Evolutionary conservation across 2,888 invertebrate genomes (phyloP).

Genomic region (Latrodectus elegans): DNA sequence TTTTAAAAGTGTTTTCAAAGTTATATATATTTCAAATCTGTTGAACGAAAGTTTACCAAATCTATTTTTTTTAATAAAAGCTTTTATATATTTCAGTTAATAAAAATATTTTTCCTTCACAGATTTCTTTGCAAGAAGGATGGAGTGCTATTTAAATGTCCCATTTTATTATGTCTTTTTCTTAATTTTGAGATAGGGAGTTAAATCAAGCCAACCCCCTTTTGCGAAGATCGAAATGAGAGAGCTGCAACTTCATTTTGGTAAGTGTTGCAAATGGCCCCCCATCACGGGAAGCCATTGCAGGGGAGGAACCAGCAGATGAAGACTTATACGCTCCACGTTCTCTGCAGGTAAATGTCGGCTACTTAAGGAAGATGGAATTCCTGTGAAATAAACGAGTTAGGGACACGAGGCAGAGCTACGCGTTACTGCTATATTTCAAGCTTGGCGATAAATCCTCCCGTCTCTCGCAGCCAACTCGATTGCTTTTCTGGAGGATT

Average conservation of each 20-base stretch:
- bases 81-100: too few species aligned
- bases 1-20: too few species aligned
- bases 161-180: too few species aligned
- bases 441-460: constrained; percentile 48
- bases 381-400: constrained; percentile 56
- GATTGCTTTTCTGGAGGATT: constrained; percentile 31
- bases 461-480: neutral
- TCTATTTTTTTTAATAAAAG: too few species aligned
- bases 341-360: constrained; percentile 47
- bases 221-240: too few species aligned
- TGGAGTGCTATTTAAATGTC: too few species aligned
- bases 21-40: too few species aligned
- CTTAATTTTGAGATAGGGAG: too few species aligned
- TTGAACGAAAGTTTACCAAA: too few species aligned
- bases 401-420: constrained; percentile 26
- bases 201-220: too few species aligned
- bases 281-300: neutral
- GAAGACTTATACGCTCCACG: constrained; percentile 36
- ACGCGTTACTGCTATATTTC: constrained; percentile 50
- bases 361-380: constrained; percentile 61
- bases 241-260: constrained; percentile 48
- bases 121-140: too few species aligned
- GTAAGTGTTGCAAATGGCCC: constrained; percentile 60
- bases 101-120: too few species aligned
- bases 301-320: constrained; percentile 19